Base-by-base conservation (phyloP, 1,140 invertebrate species). In the Cydia fagiglandana region DNA sequence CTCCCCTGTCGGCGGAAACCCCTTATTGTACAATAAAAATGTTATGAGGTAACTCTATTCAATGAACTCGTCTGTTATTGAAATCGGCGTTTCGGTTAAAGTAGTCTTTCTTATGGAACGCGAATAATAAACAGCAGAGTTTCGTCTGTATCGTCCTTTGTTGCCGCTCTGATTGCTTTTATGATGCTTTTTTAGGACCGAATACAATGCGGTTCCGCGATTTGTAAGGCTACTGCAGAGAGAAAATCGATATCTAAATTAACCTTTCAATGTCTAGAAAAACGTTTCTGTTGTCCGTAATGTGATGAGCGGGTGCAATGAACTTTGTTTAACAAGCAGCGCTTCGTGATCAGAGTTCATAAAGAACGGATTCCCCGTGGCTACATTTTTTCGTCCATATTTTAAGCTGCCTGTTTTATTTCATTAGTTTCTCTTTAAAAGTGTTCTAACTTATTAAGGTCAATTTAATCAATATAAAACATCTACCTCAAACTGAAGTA, bases 11-110 rank as follows among this genome's bases (percentile, higher is more conserved):
- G 81, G n/a, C 77, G 77, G 81, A 84, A 85, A 83, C 84, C 82
- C 86, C 88, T 87, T 88, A 89, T 88, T 86, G 88, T 88, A 88
- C 88, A 89, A 91, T 92, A 90, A 92, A 92, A 92, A 91, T 88
- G 87, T 90, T 91, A 91, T 85, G 89, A 92, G 90, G 85, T 89
- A 87, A 90, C 86, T 87, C 84, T 89, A 89, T 91, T 91, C 84
- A 92, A 89, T 90, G 88, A 88, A 88, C 83, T 84, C 82, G 80
- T 80, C 83, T 80, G 85, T 89, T 91, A 92, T 91, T 91, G 88
- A 87, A 88, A 91, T 87, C 90, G 79, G 81, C 77, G 83, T 87
- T 88, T 88, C 80, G 82, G 82, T 85, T 83, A 86, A 87, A 86
- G 86, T 87, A 87, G 78, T 80, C 78, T 84, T 88, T 86, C 84